These are phyloP conservation scores for Columba janthina DNA, from an alignment of 2,113 vertebrate genomes.

Conservation along the genomic window DNA sequence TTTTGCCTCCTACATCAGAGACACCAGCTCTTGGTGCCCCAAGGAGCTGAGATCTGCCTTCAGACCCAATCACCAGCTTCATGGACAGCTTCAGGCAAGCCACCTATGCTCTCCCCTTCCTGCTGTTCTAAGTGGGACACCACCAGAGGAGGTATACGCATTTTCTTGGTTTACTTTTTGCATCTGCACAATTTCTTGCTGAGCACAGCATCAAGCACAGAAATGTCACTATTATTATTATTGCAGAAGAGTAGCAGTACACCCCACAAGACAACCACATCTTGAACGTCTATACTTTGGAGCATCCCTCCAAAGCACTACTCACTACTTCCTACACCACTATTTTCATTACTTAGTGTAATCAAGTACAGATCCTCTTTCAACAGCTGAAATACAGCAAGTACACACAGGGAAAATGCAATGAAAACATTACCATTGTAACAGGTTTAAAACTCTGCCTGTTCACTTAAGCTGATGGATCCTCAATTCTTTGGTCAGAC, in stretches of 20 bases:
- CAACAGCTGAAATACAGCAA: not conserved
- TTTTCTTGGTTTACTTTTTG: not conserved
- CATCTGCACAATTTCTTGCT: not conserved
- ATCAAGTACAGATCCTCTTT: not conserved
- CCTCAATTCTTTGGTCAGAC: not conserved
- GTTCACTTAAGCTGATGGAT: not conserved
- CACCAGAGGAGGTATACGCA: not conserved
- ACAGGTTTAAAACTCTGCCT: not conserved
- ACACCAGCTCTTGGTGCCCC: not conserved
- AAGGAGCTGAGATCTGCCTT: not conserved
- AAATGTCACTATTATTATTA: not conserved
- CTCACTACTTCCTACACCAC: not conserved
- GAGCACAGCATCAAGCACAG: not conserved
- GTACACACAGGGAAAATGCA: not conserved
- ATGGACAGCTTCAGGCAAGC: not conserved
- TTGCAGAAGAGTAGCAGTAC: not conserved
- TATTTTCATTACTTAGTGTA: not conserved
- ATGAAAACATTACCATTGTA: not conserved
- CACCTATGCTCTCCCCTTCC: not conserved
- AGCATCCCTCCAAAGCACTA: not conserved
- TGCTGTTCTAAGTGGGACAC: not conserved
- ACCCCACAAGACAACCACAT: not conserved
- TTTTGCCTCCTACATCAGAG: fast-evolving
- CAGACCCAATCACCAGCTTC: not conserved
- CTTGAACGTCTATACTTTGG: not conserved